Evolutionary conservation across 2,113 vertebrate genomes (phyloP).

Genomic region (Rhea americana): DNA sequence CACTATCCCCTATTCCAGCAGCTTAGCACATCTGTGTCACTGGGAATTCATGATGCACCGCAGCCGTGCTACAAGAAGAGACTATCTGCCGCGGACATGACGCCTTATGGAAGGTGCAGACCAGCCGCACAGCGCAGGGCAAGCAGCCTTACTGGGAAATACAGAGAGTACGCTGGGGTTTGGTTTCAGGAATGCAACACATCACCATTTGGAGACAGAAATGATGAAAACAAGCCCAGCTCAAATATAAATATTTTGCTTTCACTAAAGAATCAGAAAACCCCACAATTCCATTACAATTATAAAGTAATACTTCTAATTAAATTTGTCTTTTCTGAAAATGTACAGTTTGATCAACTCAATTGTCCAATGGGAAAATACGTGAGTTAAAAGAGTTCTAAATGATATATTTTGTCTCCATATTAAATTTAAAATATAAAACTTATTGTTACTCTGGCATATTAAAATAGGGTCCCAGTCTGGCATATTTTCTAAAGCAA

Average conservation of each 20-base stretch:
- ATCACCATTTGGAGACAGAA: background rate
- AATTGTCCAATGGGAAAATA: background rate
- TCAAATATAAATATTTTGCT: background rate
- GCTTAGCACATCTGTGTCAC: accelerated
- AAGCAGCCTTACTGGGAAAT: background rate
- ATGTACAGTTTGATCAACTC: background rate
- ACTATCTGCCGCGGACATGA: background rate
- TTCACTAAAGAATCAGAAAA: background rate
- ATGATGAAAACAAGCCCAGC: background rate
- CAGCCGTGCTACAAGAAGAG: background rate
- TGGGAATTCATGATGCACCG: background rate
- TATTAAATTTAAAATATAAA: background rate
- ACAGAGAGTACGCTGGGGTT: background rate
- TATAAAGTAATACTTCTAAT: background rate
- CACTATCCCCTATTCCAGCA: too few relatives aligned
- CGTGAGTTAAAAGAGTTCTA: background rate
- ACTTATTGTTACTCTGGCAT: background rate
- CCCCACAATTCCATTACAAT: background rate
- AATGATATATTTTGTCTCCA: background rate
- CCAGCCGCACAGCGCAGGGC: background rate
- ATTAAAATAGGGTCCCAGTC: background rate
- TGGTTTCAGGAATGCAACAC: background rate
- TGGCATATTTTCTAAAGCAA: background rate
- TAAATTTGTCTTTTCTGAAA: background rate
- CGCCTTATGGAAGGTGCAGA: accelerated